phyloP scores from a whole-genome alignment of 1,140 invertebrate species.

The Epicauta chinensis region DNA sequence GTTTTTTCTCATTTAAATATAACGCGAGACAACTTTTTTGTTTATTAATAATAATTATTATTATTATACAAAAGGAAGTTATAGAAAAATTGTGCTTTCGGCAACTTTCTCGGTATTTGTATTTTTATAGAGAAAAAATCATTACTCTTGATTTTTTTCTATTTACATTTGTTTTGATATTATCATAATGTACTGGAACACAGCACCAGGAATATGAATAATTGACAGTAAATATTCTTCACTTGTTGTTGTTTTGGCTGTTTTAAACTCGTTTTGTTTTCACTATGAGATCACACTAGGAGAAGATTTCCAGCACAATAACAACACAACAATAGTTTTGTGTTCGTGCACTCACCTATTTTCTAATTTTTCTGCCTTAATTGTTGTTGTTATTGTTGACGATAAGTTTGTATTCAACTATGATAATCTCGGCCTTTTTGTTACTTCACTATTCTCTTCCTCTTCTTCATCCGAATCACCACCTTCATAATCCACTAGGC shows the following conservation, averaged over 20 bases:
- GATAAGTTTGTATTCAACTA: constrained; percentile 42
- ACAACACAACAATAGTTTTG: too few species aligned
- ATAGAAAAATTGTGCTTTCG: constrained; percentile 22
- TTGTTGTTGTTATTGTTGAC: too few species aligned
- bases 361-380: constrained; percentile 4
- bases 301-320: too few species aligned
- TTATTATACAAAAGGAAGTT: constrained; percentile 29
- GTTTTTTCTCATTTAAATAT: too few species aligned
- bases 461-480: constrained; percentile 92
- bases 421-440: constrained; percentile 56
- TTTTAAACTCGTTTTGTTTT: constrained; percentile 1
- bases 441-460: constrained; percentile 50
- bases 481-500: constrained; percentile 92
- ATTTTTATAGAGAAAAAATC: too few species aligned
- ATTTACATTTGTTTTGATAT: too few species aligned
- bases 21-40: too few species aligned
- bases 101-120: neutral
- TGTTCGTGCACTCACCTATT: constrained; percentile 30
- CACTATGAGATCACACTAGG: constrained; percentile 36
- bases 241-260: neutral
- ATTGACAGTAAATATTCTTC: constrained; percentile 29
- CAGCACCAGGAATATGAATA: constrained; percentile 15
- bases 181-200: constrained; percentile 9
- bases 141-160: too few species aligned
- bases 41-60: too few species aligned